phyloP scores from a whole-genome alignment of 2,113 vertebrate species.

The Acrocephalus kingi region DNA sequence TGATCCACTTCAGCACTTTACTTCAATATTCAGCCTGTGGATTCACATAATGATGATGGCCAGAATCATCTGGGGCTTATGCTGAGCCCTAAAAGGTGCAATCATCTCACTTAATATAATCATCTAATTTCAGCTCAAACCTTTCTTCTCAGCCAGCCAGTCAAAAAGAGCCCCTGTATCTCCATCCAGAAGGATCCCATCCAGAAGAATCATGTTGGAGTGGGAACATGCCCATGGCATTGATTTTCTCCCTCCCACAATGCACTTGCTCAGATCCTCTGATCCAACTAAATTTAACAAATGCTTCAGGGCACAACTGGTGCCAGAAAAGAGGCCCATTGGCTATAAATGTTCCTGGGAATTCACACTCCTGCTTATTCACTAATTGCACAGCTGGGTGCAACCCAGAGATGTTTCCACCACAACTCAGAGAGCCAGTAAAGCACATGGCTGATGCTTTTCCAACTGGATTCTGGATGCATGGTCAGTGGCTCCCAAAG shows the following conservation, averaged over 20 bases:
- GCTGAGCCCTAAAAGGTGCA: neutral
- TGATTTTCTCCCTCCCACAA: conserved; percentile 4
- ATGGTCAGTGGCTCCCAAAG: neutral
- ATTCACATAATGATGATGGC: neutral
- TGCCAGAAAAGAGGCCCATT: conserved; percentile 18
- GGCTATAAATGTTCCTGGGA: conserved; percentile 33
- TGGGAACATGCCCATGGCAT: neutral
- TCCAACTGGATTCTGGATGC: neutral
- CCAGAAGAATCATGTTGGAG: neutral
- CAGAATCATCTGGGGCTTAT: neutral
- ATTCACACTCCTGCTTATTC: conserved; percentile 25
- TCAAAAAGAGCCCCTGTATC: neutral
- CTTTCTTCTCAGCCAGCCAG: neutral
- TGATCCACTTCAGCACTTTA: neutral
- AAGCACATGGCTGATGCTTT: neutral
- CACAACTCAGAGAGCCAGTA: neutral
- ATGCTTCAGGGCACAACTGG: neutral
- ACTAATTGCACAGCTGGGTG: conserved; percentile 40
- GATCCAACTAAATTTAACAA: conserved; percentile 46
- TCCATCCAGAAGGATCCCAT: neutral
- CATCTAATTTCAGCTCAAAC: neutral
- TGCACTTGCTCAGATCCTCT: neutral
- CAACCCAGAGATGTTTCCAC: conserved; percentile 24
- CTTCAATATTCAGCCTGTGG: neutral
- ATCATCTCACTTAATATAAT: neutral